Conservation (phyloP, 2,797 vertebrate species). For the Corythornis leucogaster region DNA sequence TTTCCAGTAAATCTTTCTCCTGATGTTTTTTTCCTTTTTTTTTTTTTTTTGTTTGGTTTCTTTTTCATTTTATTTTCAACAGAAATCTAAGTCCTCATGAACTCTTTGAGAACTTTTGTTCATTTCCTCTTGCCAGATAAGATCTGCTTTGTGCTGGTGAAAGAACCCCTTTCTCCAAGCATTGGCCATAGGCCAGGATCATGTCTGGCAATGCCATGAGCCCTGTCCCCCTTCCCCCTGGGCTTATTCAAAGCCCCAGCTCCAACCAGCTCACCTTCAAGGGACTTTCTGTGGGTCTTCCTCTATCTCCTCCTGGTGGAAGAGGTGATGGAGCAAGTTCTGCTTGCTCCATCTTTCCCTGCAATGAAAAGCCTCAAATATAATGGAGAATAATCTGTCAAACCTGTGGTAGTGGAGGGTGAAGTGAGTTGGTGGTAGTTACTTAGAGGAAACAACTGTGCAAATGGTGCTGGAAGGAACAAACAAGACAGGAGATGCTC, state of each 20-base stretch:
- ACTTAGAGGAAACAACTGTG: background rate
- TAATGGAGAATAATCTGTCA: background rate
- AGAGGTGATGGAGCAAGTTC: background rate
- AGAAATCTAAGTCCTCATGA: background rate
- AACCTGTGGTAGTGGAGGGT: background rate
- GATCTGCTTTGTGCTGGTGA: constrained; percentile 17
- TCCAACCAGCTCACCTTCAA: background rate
- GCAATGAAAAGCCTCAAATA: background rate
- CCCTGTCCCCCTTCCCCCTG: background rate
- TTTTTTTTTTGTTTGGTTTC: no score
- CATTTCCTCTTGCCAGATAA: background rate
- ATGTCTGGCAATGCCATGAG: background rate
- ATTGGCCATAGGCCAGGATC: background rate
- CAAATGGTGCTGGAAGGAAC: fast-evolving
- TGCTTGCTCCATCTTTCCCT: background rate
- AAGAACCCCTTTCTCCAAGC: constrained; percentile 26
- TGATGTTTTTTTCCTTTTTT: background rate
- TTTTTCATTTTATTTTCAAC: background rate
- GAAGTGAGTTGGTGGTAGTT: background rate
- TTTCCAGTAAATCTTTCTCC: constrained; percentile 2
- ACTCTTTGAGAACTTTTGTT: constrained; percentile 29
- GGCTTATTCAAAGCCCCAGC: background rate
- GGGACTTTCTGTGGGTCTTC: background rate
- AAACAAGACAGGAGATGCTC: background rate
- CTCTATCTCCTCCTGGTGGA: background rate